Evolutionary conservation across 2,797 vertebrate species (phyloP).

Genomic region (Myiotriccus ornatus): DNA sequence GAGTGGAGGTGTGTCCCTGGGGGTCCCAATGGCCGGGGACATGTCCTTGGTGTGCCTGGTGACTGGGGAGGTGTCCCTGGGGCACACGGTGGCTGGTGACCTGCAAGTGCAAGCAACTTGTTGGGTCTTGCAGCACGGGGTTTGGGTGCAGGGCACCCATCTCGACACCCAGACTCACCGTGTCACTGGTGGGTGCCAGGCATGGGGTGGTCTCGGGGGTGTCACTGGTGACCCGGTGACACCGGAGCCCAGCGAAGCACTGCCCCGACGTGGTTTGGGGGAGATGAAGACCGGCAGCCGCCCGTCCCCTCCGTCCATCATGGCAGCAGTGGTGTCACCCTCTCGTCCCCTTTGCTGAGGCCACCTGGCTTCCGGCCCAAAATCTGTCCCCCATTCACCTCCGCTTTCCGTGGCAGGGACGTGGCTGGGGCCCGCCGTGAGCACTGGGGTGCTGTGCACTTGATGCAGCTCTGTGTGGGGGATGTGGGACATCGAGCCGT

Average conservation of each 20-base stretch:
- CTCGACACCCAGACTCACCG: background rate
- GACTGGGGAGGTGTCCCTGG: background rate
- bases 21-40: background rate
- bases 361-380: background rate
- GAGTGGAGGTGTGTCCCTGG: background rate
- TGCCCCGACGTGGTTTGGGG: constrained; percentile 78
- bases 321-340: rapidly evolving
- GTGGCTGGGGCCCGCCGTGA: background rate
- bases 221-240: background rate
- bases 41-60: background rate
- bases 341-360: background rate
- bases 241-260: constrained; percentile 41
- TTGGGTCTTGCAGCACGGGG: background rate
- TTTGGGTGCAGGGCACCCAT: background rate
- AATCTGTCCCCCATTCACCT: background rate
- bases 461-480: constrained; percentile 83
- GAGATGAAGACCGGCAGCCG: constrained; percentile 53
- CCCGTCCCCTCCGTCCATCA: background rate
- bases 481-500: background rate
- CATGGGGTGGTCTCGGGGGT: background rate
- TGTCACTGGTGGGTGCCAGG: background rate
- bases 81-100: rapidly evolving
- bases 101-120: background rate
- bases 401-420: rapidly evolving
- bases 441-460: constrained; percentile 85